These are phyloP conservation scores for Geotrupes spiniger DNA, from an alignment of 2,888 invertebrate species.

Conservation along the genomic window DNA sequence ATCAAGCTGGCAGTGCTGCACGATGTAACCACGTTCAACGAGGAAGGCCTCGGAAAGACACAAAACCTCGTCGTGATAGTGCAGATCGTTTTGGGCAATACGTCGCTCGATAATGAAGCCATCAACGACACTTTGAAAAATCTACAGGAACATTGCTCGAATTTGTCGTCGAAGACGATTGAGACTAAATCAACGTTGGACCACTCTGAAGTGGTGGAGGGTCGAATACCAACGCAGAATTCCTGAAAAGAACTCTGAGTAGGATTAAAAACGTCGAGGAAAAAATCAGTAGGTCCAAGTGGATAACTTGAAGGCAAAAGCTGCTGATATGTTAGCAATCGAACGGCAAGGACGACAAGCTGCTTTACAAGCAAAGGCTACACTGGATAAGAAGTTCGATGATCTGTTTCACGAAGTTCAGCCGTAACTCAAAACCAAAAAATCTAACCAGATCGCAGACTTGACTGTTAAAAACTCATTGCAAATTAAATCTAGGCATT, in stretches of 20 bases:
- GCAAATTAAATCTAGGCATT: too few relatives aligned
- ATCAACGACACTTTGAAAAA: conserved; percentile 80
- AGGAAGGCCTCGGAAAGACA: conserved; percentile 86
- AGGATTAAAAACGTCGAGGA: conserved; percentile 83
- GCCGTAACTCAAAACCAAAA: conserved; percentile 44
- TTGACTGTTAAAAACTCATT: too few relatives aligned
- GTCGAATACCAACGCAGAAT: conserved; percentile 78
- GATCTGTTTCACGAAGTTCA: conserved; percentile 73
- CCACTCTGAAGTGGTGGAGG: conserved; percentile 85
- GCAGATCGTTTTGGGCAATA: conserved; percentile 86
- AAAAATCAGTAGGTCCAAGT: conserved; percentile 87
- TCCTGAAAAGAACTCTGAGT: conserved; percentile 81
- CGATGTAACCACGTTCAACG: conserved; percentile 85
- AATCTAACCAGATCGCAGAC: neutral
- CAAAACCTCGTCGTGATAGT: conserved; percentile 88
- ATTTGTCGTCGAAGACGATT: conserved; percentile 80
- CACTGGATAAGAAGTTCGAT: conserved; percentile 82
- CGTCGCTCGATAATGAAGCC: conserved; percentile 81
- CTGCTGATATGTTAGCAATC: conserved; percentile 79
- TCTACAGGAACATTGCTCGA: conserved; percentile 89
- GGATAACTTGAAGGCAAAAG: conserved; percentile 79
- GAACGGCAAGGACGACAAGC: conserved; percentile 83
- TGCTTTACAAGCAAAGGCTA: conserved; percentile 80
- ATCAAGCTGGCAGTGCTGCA: conserved; percentile 80
- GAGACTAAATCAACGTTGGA: conserved; percentile 86